Base-by-base conservation (phyloP, 2,888 invertebrate species). In the Chironomus riparius region DNA sequence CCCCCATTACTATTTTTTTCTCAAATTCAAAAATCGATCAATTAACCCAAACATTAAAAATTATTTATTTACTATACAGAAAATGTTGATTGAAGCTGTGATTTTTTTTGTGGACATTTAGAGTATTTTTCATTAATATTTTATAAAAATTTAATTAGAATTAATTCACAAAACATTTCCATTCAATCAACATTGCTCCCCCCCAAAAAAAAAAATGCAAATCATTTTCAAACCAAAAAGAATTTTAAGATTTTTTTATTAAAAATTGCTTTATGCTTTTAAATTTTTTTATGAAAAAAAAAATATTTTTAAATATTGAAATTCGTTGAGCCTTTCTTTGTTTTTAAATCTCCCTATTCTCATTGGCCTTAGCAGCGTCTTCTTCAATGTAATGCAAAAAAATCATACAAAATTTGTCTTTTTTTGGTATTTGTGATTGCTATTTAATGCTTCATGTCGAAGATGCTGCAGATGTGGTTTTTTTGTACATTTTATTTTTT, bases 131-230 rank as follows among this genome's bases (percentile, higher is more conserved):
- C 3, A 28, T 28, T 28, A 28, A 56, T 56, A 56, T 56, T 56
- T 65, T 3, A n/a, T n/a, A 22, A 21, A 65, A 65, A 65, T 24
- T 21, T 24, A 22, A 18, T 65, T 15, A 2, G 3, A 18, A 18
- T 3, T 4, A 18, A 56, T 56, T 38, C 38, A 7, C 6, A 10
- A 10, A 10, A 38, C 7, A 38, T 38, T 38, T 56, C n/a, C 4
- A 56, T 18, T 56, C 56, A 56, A 56, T 56, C 5, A 56, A 15
- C 15, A n/a, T 6, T 56, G 2, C 6, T 4, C 56, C 18, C 15
- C 56, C n/a, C n/a, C n/a, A n/a, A n/a, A n/a, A n/a, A 50, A 56
- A 56, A 56, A 56, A 56, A 56, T 65, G 65, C 65, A 65, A 65
- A 65, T 65, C 65, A 65, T 65, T 65, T 65, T 65, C 65, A 65